Conservation (phyloP, 2,888 invertebrate genomes). For the Dendrolimus houi region DNA sequence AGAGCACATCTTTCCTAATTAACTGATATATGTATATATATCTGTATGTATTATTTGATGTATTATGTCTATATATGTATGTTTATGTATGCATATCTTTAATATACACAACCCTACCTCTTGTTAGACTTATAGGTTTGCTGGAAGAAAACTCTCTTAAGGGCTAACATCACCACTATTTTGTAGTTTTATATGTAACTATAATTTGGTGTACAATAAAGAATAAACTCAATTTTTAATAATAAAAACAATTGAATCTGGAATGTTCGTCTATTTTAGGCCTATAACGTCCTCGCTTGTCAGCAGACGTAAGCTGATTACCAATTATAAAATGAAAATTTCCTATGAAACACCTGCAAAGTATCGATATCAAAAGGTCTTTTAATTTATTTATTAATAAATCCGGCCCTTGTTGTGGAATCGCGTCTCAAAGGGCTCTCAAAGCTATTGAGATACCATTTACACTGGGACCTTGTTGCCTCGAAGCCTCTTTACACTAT, state of each 20-base stretch:
- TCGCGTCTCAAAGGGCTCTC: background rate
- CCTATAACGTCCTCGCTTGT: background rate
- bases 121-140: too few species aligned
- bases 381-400: background rate
- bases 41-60: too few species aligned
- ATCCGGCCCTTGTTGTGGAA: background rate
- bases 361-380: background rate
- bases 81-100: too few species aligned
- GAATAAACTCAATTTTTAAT: too few species aligned
- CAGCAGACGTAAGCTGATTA: background rate
- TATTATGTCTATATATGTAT: too few species aligned
- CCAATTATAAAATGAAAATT: background rate
- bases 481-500: constrained; percentile 1
- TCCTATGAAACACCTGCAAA: background rate
- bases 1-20: too few species aligned
- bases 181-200: too few species aligned
- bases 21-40: too few species aligned
- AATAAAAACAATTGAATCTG: background rate
- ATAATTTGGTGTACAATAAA: too few species aligned
- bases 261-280: background rate
- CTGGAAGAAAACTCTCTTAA: too few species aligned
- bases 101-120: too few species aligned
- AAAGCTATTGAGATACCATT: constrained; percentile 10
- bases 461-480: background rate
- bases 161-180: too few species aligned